Evolutionary conservation across 2,888 invertebrate genomes (phyloP).

Genomic region (Stictocephala bisonia): DNA sequence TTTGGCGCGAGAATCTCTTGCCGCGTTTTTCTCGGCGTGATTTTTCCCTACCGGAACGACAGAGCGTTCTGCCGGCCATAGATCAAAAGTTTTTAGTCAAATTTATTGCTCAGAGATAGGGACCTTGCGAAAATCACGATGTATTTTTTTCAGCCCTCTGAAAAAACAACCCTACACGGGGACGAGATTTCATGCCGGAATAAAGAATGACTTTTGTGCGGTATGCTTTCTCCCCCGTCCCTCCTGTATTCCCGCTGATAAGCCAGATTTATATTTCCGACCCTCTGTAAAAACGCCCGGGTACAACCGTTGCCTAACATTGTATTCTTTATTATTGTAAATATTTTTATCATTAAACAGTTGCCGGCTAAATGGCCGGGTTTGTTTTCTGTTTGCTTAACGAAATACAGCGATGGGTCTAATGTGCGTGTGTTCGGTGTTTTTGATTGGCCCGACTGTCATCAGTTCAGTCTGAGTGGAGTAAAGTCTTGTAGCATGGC

Average conservation of each 20-base stretch:
- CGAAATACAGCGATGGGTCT: too few relatives aligned
- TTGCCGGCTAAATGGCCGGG: slow-evolving; percentile 20
- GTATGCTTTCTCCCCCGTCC: slow-evolving; percentile 44
- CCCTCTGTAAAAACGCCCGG: slow-evolving; percentile 35
- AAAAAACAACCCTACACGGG: slow-evolving; percentile 50
- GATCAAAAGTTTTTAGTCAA: slow-evolving; percentile 59
- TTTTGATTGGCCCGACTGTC: too few relatives aligned
- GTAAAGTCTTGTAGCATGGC: too few relatives aligned
- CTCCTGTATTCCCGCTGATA: slow-evolving; percentile 47
- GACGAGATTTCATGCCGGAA: slow-evolving; percentile 46
- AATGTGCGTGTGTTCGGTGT: too few relatives aligned
- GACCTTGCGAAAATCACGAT: slow-evolving; percentile 48
- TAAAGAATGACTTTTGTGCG: slow-evolving; percentile 52
- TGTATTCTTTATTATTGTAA: slow-evolving; percentile 44
- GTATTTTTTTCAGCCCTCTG: slow-evolving; percentile 46
- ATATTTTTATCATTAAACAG: slow-evolving; percentile 46
- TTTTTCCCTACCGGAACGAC: slow-evolving; percentile 45
- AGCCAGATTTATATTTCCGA: slow-evolving; percentile 52
- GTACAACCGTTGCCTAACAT: slow-evolving; percentile 37
- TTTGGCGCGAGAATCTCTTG: slow-evolving; percentile 43
- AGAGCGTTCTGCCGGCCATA: slow-evolving; percentile 53
- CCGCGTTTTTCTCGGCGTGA: slow-evolving; percentile 37
- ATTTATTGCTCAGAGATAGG: slow-evolving; percentile 59
- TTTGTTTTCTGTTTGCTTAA: slow-evolving; percentile 35
- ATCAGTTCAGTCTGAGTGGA: too few relatives aligned